Evolutionary conservation across 2,888 invertebrate species (phyloP).

Genomic region (Pardosa pseudoannulata): DNA sequence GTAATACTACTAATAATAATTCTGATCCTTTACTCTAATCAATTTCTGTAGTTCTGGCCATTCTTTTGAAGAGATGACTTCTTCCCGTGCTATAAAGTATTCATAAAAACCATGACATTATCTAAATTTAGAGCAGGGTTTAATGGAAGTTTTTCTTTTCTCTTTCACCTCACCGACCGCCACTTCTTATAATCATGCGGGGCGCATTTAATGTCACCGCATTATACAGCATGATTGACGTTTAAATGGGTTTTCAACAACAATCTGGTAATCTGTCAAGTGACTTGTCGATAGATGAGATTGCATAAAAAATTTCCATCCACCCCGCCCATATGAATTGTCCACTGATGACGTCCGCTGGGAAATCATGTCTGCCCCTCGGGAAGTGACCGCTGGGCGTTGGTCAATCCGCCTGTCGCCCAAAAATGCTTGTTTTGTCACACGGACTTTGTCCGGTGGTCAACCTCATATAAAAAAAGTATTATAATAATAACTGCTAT

Average conservation of each 20-base stretch:
- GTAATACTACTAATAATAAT: no score
- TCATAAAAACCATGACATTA: no score
- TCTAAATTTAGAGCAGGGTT: no score
- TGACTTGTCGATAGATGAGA: not conserved
- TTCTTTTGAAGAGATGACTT: no score
- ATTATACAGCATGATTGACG: not conserved
- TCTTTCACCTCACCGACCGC: no score
- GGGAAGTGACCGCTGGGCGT: slow-evolving; percentile 5
- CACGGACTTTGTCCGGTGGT: not conserved
- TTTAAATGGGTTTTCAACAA: not conserved
- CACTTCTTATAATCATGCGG: no score
- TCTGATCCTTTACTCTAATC: no score
- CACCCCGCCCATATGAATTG: not conserved
- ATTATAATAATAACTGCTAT: no score
- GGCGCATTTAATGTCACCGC: not conserved
- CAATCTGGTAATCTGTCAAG: not conserved
- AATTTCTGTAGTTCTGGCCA: no score
- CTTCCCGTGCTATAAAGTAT: no score
- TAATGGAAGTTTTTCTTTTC: no score
- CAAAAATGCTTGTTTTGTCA: not conserved
- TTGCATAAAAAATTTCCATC: not conserved
- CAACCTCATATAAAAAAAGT: no score
- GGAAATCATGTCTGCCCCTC: not conserved
- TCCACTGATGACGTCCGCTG: not conserved
- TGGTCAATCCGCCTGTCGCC: not conserved